Base-by-base conservation (phyloP, 2,797 vertebrate genomes). In the Chelonia mydas region DNA sequence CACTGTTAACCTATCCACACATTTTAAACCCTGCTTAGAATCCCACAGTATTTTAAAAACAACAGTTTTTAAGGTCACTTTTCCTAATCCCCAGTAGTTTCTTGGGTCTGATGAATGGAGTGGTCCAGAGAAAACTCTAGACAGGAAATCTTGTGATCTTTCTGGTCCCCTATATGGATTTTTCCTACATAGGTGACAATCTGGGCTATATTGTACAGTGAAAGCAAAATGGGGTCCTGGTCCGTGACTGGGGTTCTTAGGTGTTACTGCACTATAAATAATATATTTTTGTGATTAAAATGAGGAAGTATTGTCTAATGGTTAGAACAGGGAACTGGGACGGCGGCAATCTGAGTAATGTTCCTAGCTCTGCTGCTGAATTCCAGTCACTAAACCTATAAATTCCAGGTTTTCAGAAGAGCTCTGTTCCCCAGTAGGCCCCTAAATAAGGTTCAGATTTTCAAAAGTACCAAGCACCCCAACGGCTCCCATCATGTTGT, bases 171-270 rank as follows among this genome's bases (percentile, higher is more conserved):
- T 45, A 28, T 28, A 53, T 50, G n/a, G 65, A 68, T 68, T 68
- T 68, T 68, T 68, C 57, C 59, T 41, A 5, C 37, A 21, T 4
- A 27, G 49, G 15, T 13, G 0, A 16, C 7, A 6, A 6, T 65
- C 0, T 45, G n/a, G 25, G 23, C 27, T 21, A n/a, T 68, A 1
- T 12, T 21, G 4, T 1, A 8, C 15, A 13, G 2, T 4, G 28
- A 37, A 61, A 28, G 16, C 33, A n/a, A n/a, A 68, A 11, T 11
- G 16, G 59, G 16, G 59, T 16, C n/a, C n/a, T 17, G 72, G 4
- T 72, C 55, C 41, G 23, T 49, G 81, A 15, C 79, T 33, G 7
- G 47, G 13, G 83, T 80, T 77, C 77, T 65, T 54, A 5, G 82
- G 84, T 4, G 5, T 19, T 57, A 53, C 80, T 13, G 1, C n/a